Evolutionary conservation across 1,140 invertebrate genomes (phyloP), one percentile per base, ranked within the genome.

Genomic region (Dreissena polymorpha): DNA sequence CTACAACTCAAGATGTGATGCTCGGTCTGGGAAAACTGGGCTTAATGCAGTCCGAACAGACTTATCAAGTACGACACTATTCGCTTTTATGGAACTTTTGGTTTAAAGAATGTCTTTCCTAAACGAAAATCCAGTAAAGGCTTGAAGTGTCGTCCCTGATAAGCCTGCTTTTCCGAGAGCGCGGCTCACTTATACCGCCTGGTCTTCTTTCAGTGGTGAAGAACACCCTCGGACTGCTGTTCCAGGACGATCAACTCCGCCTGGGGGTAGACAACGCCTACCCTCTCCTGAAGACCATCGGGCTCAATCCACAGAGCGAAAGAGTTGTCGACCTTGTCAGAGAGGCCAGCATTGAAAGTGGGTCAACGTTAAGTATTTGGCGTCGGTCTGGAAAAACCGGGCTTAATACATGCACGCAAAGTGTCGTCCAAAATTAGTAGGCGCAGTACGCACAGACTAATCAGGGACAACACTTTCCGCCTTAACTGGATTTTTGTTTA

Each of bases 291-390:
- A 74, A 75, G 64, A 16, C 73, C 27, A 63, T 83, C 16, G 73
- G 73, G 25, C 55, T 83, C 13, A 76, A 83, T 60, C 63, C 65
- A n/a, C 65, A 83, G 14, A 63, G 29, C 60, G 80, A 83, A 10
- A 51, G 25, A 21, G 73, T 83, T 12, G 55, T 83, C 14, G 80
- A 83, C 50, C 49, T 83, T 10, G 80, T 83, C 14, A 65, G 80
- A 55, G 80, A 83, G 23, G 71, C 80, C 3, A 55, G 80, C 39
- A 83, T 83, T 6, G 80, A 83, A 75, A 49, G 80, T 83, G 69
- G 55, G 80, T 83, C 27, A 5, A 73, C 25, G 18, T 29, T 25
- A 70, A 67, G 64, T n/a, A 67, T 63, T 63, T 63, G 6, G 60
- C 10, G 10, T 63, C 10, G 10, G 23, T n/a, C 10, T 63, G 10